These are phyloP conservation scores for Lycorma delicatula DNA, from an alignment of 1,140 invertebrate genomes.

Conservation along the genomic window DNA sequence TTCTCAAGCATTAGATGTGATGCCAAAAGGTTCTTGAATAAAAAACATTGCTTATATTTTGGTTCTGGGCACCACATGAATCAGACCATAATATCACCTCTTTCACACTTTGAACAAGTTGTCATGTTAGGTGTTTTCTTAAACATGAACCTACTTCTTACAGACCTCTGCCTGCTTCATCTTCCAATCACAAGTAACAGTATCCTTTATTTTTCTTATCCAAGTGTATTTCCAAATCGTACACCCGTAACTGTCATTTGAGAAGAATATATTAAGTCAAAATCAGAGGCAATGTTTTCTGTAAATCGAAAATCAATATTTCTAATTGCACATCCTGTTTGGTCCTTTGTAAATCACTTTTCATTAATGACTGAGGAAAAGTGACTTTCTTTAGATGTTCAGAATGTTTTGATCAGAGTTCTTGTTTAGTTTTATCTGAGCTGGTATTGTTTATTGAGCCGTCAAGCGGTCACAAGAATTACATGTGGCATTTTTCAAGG, in stretches of 20 bases:
- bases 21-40: slow-evolving; percentile 1
- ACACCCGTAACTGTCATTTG: slow-evolving; percentile 32
- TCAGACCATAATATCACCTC: slow-evolving; percentile 35
- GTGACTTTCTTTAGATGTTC: no score
- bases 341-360: slow-evolving; percentile 18
- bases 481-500: no score
- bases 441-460: no score
- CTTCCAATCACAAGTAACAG: slow-evolving; percentile 34
- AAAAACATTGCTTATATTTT: slow-evolving; percentile 23
- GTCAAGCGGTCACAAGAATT: no score
- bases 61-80: slow-evolving; percentile 36
- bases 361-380: no score
- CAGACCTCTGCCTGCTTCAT: slow-evolving; percentile 29
- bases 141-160: slow-evolving; percentile 36
- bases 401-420: no score
- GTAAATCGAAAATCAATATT: slow-evolving; percentile 32
- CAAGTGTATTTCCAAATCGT: slow-evolving; percentile 24
- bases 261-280: slow-evolving; percentile 31
- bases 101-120: slow-evolving; percentile 24
- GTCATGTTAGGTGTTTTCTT: slow-evolving; percentile 29
- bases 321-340: slow-evolving; percentile 5
- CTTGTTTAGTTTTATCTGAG: no score
- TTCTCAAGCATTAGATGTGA: slow-evolving; percentile 24
- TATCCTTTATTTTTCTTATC: slow-evolving; percentile 24
- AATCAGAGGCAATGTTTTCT: slow-evolving; percentile 34